These are phyloP conservation scores for Mactromeris polynyma DNA, from an alignment of 2,888 invertebrate genomes.

Conservation along the genomic window DNA sequence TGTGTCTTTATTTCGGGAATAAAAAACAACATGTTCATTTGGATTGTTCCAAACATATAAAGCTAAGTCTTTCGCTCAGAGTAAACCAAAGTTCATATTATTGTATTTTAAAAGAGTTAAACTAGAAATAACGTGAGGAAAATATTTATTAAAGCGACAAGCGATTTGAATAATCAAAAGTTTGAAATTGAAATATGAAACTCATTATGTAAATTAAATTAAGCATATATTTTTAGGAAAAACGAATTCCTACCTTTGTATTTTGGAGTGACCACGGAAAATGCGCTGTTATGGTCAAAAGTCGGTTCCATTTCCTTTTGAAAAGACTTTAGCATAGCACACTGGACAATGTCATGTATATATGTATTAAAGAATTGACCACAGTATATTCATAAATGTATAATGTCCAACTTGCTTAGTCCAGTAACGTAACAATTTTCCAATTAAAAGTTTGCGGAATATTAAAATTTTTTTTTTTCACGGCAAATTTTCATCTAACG, in stretches of 20 bases:
- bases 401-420: not conserved
- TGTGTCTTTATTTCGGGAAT: too few relatives aligned
- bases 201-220: not conserved
- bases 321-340: conserved; percentile 71
- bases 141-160: too few relatives aligned
- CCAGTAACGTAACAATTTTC: not conserved
- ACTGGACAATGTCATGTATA: not conserved
- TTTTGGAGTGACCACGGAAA: conserved; percentile 73
- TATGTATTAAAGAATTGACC: not conserved
- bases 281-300: conserved; percentile 73
- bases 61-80: too few relatives aligned
- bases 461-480: not conserved
- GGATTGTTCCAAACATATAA: too few relatives aligned
- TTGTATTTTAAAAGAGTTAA: too few relatives aligned
- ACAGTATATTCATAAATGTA: not conserved
- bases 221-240: not conserved
- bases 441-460: not conserved
- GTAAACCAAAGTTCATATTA: too few relatives aligned
- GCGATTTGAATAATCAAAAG: too few relatives aligned
- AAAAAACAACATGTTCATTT: too few relatives aligned
- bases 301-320: conserved; percentile 38
- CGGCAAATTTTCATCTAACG: not conserved
- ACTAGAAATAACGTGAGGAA: too few relatives aligned
- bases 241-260: conserved; percentile 64
- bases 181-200: too few relatives aligned